A percentile compares a stretch with the other conserved stretches of the same genome.
phyloP scores from a whole-genome alignment of 2,797 vertebrate species.

The Glossophaga mutica region DNA sequence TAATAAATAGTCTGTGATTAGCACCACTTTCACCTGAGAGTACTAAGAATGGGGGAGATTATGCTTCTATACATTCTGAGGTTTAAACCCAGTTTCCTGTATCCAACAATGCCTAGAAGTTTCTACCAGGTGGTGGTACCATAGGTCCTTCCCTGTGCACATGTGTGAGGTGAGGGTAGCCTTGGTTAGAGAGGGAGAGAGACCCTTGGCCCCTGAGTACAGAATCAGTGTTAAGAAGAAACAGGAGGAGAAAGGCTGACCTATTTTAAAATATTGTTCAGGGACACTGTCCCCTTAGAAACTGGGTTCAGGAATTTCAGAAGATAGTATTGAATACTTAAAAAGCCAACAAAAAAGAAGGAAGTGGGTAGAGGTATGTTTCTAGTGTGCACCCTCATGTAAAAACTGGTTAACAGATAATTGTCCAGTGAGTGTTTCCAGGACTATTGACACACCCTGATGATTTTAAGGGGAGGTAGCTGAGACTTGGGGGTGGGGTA shows the following conservation, averaged over 20 bases:
- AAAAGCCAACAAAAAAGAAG: background rate
- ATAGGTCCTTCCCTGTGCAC: background rate
- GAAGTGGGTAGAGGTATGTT: background rate
- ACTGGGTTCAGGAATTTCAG: background rate
- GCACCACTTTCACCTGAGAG: background rate
- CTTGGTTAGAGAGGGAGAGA: background rate
- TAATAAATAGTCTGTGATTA: background rate
- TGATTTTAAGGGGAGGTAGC: background rate
- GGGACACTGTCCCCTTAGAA: background rate
- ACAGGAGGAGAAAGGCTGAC: background rate
- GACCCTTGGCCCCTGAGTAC: background rate
- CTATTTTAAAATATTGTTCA: background rate
- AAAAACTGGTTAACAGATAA: background rate
- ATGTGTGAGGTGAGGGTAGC: background rate
- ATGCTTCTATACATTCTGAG: background rate
- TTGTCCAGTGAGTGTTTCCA: background rate
- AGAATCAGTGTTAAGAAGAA: background rate
- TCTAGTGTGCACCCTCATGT: background rate
- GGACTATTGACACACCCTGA: background rate
- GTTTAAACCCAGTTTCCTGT: background rate
- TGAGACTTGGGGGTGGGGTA: accelerated
- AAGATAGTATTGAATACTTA: background rate
- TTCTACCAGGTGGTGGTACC: background rate
- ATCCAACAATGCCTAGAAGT: too few relatives aligned
- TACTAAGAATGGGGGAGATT: background rate